Base-by-base conservation (phyloP, 2,888 invertebrate genomes). In the Drosophila diplacantha region DNA sequence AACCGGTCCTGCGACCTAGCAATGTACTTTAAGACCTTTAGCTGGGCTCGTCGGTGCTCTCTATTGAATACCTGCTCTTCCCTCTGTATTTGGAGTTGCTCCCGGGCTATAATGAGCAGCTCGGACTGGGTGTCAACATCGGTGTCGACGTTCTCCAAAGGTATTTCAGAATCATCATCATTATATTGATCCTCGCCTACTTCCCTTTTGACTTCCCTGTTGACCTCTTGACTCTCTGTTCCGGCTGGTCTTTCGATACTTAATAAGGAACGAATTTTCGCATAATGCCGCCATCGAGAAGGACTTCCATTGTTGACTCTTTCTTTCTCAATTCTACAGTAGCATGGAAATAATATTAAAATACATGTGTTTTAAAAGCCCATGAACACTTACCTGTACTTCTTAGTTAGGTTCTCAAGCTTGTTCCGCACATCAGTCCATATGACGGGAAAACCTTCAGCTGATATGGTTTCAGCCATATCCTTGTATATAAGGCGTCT, bases 391-490 rank as follows among this genome's bases (percentile, higher is more conserved):
- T 14, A 31, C 44, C 31, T 46, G 20, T 46, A 46, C 14, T 31
- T 46, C 5, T 20, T 14, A 3, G 14, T 46, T 18, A 46, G 44
- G 20, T 46, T 46, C 31, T 46, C 44, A 12, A 46, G 3, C 31
- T 46, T 46, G 44, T 3, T 46, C 8, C 44, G 29, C 14, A 46
- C 44, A 46, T 46, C 44, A 5, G 29, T 31, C 44, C 44, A 46
- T 20, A 3, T 1, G 5, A 46, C 20, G 29, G 8, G 1, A 8
- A 31, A 31, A 18, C 44, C 44, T 5, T 18, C 18, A 1, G 18
- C 29, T 3, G 29, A 2, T 8, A 46, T 31, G 12, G 1, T 5
- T 5, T 14, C 31, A 7, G 29, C 29, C 14, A 46, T 46, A 3
- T 20, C 20, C 18, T 31, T 20, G 31, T 46, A 46, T 14, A 46